phyloP scores from a whole-genome alignment of 2,797 vertebrate genomes.

The Toxotes lorentzi region DNA sequence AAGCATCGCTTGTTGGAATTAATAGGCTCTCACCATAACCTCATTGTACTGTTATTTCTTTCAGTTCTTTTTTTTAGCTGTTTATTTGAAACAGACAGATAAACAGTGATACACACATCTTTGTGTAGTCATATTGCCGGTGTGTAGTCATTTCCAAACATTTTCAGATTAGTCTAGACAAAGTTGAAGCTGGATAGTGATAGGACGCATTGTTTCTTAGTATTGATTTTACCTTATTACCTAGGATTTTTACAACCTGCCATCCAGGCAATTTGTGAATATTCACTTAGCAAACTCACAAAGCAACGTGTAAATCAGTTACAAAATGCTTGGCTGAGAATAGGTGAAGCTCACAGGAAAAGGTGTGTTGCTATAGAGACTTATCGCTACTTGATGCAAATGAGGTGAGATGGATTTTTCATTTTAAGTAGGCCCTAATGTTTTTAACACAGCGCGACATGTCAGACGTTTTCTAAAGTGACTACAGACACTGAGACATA shows the following conservation, averaged over 20 bases:
- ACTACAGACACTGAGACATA: not conserved
- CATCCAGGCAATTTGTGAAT: not conserved
- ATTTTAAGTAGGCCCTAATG: not conserved
- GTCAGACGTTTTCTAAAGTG: not conserved
- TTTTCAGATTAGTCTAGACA: not conserved
- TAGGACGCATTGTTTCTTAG: not conserved
- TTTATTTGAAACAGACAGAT: not conserved
- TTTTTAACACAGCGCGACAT: not conserved
- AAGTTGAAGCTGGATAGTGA: not conserved
- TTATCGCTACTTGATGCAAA: constrained; percentile 5
- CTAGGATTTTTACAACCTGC: not conserved
- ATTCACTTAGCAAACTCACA: not conserved
- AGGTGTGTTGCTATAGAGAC: not conserved
- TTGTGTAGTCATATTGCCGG: not conserved
- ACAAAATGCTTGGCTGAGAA: not conserved
- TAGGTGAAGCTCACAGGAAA: not conserved
- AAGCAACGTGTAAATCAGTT: not conserved
- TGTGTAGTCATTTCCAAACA: not conserved
- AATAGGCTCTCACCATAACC: not conserved
- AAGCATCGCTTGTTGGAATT: not conserved
- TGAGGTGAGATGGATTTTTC: not conserved
- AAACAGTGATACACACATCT: not conserved
- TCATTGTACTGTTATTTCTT: not conserved
- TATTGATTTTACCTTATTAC: not conserved
- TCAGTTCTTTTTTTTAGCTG: not conserved